Base-by-base conservation (phyloP, 2,113 vertebrate genomes). In the Silurus glanis region DNA sequence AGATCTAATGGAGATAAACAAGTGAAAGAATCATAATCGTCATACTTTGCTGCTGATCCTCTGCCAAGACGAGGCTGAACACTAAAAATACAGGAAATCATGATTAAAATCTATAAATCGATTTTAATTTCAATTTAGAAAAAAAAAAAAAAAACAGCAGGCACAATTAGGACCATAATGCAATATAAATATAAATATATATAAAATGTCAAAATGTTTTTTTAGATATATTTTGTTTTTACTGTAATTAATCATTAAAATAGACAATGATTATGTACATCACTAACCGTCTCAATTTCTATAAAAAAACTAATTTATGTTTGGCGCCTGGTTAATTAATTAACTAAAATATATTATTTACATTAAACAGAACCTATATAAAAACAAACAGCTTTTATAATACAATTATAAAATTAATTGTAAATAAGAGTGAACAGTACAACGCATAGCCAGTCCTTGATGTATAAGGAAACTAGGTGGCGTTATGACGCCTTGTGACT, bases 41-140 rank as follows among this genome's bases (percentile, higher is more conserved):
- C 92, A 89, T 91, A 95, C 94, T 2, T 10, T 80, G 86, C 25
- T 93, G 80, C 87, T 92, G 76, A 83, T 88, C 93, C 55, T 95
- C 93, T 21, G 94, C 94, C 80, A 90, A 90, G 83, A 93, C 93
- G 82, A 95, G 78, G 0, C 94, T 93, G 90, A 94, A 84, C 84
- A 94, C 95, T 95, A 92, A 5, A 91, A 74, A 84, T 6, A 85
- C 21, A 87, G 61, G 25, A 12, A 67, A 61, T 69, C 2, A 78
- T 0, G 66, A 14, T 47, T 21, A 53, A n/a, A 1, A 14, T 7
- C 9, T 10, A 14, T 5, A 78, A n/a, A 12, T 45, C 56, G 4
- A 21, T 4, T 14, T 62, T n/a, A 2, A 80, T 47, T 56, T 78
- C 6, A 17, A 37, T 3, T 10, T n/a, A n/a, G 21, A 17, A 7